Percentiles rank a stretch among this genome's conserved stretches.
Conservation (phyloP, 1,140 invertebrate genomes). For the Ridgeia piscesae region DNA sequence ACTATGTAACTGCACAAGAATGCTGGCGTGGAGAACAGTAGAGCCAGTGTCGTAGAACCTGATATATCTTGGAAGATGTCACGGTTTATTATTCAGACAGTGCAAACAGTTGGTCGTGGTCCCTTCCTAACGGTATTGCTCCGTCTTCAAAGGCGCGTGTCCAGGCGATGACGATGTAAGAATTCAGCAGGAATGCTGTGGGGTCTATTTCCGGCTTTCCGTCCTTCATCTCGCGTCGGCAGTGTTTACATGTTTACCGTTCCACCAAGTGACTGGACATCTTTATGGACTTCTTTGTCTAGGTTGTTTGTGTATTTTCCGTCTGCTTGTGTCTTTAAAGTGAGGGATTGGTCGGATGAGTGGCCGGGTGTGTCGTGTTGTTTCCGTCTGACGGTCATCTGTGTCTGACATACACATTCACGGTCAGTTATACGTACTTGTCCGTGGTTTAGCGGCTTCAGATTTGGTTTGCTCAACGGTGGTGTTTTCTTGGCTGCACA, state of each 20-base stretch:
- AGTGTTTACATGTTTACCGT: neutral
- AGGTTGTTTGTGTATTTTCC: neutral
- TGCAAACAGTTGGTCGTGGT: neutral
- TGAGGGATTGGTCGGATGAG: neutral
- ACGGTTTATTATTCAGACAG: neutral
- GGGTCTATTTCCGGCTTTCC: neutral
- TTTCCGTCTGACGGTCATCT: neutral
- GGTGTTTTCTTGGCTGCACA: too few relatives aligned
- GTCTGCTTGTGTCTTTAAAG: neutral
- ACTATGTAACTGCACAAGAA: neutral
- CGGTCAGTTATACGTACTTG: too few relatives aligned
- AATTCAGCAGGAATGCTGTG: neutral
- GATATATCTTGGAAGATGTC: neutral
- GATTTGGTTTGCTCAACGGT: too few relatives aligned
- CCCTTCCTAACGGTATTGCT: neutral
- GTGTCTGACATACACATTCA: neutral
- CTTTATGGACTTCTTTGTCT: constrained; percentile 1
- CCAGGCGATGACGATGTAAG: neutral
- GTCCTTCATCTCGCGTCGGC: neutral
- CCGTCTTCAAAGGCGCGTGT: neutral
- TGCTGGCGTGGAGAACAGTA: neutral
- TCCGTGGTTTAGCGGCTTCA: too few relatives aligned
- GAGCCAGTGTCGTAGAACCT: neutral
- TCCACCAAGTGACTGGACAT: neutral
- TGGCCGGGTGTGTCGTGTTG: neutral